Evolutionary conservation across 1,140 invertebrate genomes (phyloP), one percentile per base, ranked within the genome.

Genomic region (Danaus plexippus): DNA sequence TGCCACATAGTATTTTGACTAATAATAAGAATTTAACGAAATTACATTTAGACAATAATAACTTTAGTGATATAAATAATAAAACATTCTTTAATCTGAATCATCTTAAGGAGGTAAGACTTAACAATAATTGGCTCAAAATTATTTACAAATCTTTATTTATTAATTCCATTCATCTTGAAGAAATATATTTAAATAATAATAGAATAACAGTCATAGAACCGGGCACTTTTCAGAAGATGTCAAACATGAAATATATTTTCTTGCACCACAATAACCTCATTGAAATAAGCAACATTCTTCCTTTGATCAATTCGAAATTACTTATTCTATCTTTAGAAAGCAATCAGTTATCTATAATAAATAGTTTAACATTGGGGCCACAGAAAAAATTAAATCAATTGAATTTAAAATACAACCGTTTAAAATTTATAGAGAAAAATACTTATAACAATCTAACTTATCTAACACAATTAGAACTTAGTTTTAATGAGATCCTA

Each of bases 41-140:
- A 67, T 61, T 87, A 77, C 83, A 79, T 66, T 62, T 87, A 83
- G 81, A 85, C 80, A 87, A 85, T 87, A 87, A 87, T 69, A 78
- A 74, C 63, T 80, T 87, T 74, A 66, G 64, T 60, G 72, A 77
- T 56, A 62, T 87, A 67, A 79, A 78, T 63, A 83, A 82, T 68
- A 66, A 74, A 60, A 80, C 79, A 13, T 71, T 87, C 60, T 59
- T 63, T 57, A 69, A 68, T 44, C 62, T 85, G 64, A 64, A 45
- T 40, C 71, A 70, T 57, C 50, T 87, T 54, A 75, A 69, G 57
- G 73, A 82, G 64, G 65, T 87, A 44, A 77, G 66, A 55, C 62
- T 85, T 54, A 79, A 84, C 66, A 74, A 80, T 63, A 86, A 86
- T 66, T 75, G 69, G 61, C 66, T 86, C 22, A 78, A 73, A 69